Percentiles rank a stretch among this genome's conserved stretches.
These are phyloP conservation scores for Coregonus suidteri DNA, from an alignment of 2,797 vertebrate species.

Conservation along the genomic window DNA sequence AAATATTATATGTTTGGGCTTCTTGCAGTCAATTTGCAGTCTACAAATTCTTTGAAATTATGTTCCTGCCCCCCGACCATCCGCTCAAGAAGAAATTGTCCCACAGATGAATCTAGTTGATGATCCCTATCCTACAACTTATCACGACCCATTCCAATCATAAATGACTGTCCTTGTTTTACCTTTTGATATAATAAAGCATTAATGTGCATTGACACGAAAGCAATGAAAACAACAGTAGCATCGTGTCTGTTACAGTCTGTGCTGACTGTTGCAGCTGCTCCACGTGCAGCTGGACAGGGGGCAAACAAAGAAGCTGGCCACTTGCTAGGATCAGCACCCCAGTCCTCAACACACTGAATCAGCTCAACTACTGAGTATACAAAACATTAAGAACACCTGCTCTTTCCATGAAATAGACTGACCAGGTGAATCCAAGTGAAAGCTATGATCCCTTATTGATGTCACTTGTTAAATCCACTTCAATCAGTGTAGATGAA, in stretches of 20 bases:
- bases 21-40: too few species aligned
- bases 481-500: too few species aligned
- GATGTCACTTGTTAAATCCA: too few species aligned
- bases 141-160: not conserved
- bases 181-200: slow-evolving; percentile 20
- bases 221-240: slow-evolving; percentile 34
- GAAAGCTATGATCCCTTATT: too few species aligned
- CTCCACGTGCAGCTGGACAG: not conserved
- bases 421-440: too few species aligned
- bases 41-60: too few species aligned
- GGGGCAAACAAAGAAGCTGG: slow-evolving; percentile 27
- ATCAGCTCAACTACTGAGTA: not conserved
- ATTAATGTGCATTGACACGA: slow-evolving; percentile 31
- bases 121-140: not conserved
- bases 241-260: slow-evolving; percentile 24
- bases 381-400: too few species aligned
- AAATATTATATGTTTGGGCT: too few species aligned
- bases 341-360: not conserved
- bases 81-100: not conserved
- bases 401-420: too few species aligned
- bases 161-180: slow-evolving; percentile 9
- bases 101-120: too few species aligned
- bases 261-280: slow-evolving; percentile 40
- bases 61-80: too few species aligned
- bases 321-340: slow-evolving; percentile 15